These are phyloP conservation scores for Saturnia japonica DNA, from an alignment of 2,888 invertebrate genomes.

Conservation along the genomic window DNA sequence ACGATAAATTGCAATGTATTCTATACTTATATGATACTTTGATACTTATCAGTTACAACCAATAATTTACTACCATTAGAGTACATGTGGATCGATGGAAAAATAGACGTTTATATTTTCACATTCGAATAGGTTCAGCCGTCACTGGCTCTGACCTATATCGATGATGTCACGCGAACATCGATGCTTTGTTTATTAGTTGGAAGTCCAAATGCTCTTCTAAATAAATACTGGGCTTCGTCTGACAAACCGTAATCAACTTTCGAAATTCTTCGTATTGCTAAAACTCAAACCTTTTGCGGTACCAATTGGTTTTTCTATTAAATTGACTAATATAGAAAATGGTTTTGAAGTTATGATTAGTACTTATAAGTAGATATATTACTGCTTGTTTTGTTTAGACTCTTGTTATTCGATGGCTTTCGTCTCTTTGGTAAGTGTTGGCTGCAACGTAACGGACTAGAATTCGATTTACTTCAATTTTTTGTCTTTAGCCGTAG, in stretches of 20 bases:
- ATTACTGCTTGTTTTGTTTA: background rate
- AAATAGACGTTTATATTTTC: background rate
- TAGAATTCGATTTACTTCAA: constrained; percentile 41
- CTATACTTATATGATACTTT: background rate
- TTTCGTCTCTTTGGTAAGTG: constrained; percentile 40
- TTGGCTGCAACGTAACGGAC: constrained; percentile 13
- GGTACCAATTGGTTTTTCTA: background rate
- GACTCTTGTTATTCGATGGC: background rate
- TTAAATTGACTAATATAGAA: background rate
- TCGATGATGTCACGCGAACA: constrained; percentile 63
- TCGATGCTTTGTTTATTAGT: constrained; percentile 55
- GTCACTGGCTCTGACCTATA: constrained; percentile 28
- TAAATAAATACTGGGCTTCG: constrained; percentile 64
- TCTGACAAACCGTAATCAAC: constrained; percentile 8
- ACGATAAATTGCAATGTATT: no score
- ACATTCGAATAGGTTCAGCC: background rate
- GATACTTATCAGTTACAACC: constrained; percentile 1
- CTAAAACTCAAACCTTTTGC: background rate
- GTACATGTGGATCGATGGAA: background rate
- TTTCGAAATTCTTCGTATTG: background rate
- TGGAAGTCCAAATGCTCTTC: constrained; percentile 49
- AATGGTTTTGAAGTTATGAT: background rate
- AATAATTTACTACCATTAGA: background rate
- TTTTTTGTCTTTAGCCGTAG: constrained; percentile 43
- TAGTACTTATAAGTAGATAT: background rate